Conservation (phyloP, 1,140 invertebrate species). For the Zaprionus kolodkinae region DNA sequence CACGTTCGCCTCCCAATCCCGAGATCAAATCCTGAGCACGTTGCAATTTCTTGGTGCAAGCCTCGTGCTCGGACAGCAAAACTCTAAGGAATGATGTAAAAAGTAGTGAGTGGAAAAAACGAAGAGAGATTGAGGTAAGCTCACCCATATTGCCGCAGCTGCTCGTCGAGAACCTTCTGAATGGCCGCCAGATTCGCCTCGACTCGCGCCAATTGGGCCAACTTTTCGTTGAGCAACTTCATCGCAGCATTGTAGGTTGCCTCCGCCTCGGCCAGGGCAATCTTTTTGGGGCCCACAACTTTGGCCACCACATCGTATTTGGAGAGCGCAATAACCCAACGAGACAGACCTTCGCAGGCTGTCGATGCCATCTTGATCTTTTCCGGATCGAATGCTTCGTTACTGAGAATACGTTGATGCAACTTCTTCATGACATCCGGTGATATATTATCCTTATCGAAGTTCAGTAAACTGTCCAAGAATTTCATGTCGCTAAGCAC, state of each 20-base stretch:
- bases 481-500: constrained; percentile 96
- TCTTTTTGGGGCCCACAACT: constrained; percentile 93
- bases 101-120: background rate
- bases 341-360: constrained; percentile 93
- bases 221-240: constrained; percentile 89
- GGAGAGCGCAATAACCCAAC: constrained; percentile 96
- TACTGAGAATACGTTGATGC: constrained; percentile 91
- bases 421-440: constrained; percentile 92
- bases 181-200: constrained; percentile 90
- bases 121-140: background rate
- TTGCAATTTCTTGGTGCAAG: constrained; percentile 95
- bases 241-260: constrained; percentile 89
- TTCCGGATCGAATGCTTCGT: constrained; percentile 96
- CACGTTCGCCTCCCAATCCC: constrained; percentile 93
- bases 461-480: constrained; percentile 92
- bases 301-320: constrained; percentile 97
- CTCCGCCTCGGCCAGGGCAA: constrained; percentile 91
- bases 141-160: constrained; percentile 84
- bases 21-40: constrained; percentile 96
- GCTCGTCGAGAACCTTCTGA: constrained; percentile 88
- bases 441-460: constrained; percentile 96
- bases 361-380: constrained; percentile 92
- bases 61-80: constrained; percentile 92
- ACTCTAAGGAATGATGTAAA: constrained; percentile 84
- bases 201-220: constrained; percentile 88